These are phyloP conservation scores for Mico argentatus DNA, from an alignment of 2,797 vertebrate genomes.

Conservation along the genomic window DNA sequence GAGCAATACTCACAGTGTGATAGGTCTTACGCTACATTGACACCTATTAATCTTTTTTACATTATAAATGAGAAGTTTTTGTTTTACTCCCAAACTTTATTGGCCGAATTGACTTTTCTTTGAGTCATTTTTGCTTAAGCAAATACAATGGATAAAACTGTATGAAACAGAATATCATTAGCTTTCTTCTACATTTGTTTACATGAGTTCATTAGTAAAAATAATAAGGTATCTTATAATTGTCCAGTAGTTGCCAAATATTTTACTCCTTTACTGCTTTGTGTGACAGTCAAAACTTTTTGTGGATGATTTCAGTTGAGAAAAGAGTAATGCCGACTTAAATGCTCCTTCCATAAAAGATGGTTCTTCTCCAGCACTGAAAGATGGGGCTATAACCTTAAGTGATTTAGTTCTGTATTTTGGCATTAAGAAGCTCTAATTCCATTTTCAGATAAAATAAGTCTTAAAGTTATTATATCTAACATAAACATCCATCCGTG, in stretches of 20 bases:
- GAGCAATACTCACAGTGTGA: not conserved
- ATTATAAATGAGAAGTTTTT: not conserved
- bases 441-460: constrained; percentile 74
- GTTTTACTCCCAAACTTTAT: not conserved
- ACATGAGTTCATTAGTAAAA: not conserved
- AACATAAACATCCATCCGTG: constrained; percentile 73
- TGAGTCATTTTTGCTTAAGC: not conserved
- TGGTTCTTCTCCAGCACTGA: not conserved
- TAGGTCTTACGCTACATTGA: not conserved
- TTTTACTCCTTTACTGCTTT: not conserved
- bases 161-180: not conserved
- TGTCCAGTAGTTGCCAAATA: not conserved
- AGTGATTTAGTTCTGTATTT: constrained; percentile 50
- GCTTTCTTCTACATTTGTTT: not conserved
- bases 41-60: not conserved
- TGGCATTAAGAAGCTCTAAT: constrained; percentile 60
- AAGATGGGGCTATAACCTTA: not conserved
- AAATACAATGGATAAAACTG: not conserved
- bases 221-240: not conserved
- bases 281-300: not conserved
- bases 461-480: constrained; percentile 70
- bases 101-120: not conserved
- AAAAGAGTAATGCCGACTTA: not conserved
- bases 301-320: not conserved
- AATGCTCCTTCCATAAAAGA: not conserved